Evolutionary conservation across 2,797 vertebrate genomes (phyloP), one percentile per base, ranked within the genome.

Genomic region (Coilia nasus): DNA sequence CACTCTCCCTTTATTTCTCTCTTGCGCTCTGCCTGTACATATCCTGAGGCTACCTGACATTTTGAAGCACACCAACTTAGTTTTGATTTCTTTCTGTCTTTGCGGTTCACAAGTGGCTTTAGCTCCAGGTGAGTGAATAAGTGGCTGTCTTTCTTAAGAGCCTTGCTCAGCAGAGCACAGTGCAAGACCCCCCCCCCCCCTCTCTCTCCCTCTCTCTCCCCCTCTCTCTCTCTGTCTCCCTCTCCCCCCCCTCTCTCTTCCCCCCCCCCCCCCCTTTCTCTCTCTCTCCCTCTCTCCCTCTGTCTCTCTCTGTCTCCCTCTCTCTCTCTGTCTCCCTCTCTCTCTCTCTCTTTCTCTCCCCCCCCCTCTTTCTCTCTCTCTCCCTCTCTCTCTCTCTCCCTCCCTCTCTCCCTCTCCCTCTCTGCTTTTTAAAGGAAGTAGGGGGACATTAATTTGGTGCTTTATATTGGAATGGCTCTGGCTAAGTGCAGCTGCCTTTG

Each of bases 11-110:
- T 15, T 10, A 15, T 25, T 35, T 7, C 15, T 71, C 25, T 67
- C 25, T 3, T 56, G 7, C 67, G 21, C 14, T 80, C n/a, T 78
- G 17, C 5, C 10, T 19, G 41, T 78, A 31, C 6, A 17, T 78
- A 31, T 44, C 31, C 71, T 78, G 71, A 35, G 71, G 71, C 71
- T 78, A 44, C 71, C 9, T 78, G 71, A 78, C 71, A 78, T 78
- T 78, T 78, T 78, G 19, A 78, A 78, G 44, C 71, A 35, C 31
- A 78, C 71, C 71, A 78, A 78, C 31, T 75, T 75, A 6, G 35
- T 21, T 78, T 78, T 78, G 15, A 41, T 78, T 78, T 78, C 28
- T 75, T 75, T 75, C 28, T 7, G 31, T 75, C 67, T 78, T 9
- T 41, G 71, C 50, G 14, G 67, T 41, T 75, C 31, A 41, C 31